Evolutionary conservation across 1,140 invertebrate species (phyloP).

Genomic region (Andricus grossulariae): DNA sequence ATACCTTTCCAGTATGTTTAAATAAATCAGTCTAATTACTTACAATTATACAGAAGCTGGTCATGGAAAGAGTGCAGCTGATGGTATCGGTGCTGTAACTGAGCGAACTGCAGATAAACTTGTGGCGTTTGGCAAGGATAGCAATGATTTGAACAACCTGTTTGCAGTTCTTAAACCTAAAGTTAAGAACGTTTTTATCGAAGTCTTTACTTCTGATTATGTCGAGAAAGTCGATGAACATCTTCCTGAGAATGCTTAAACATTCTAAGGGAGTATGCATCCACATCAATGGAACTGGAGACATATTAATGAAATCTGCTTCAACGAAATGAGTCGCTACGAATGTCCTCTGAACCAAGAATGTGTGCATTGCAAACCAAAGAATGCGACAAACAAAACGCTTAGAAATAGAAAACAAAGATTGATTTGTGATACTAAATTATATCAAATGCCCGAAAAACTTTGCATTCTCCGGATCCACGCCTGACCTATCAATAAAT

Average conservation of each 20-base stretch:
- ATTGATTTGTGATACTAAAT: too few species aligned
- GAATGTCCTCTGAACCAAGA: slow-evolving; percentile 5
- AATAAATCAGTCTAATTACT: background rate
- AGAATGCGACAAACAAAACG: too few species aligned
- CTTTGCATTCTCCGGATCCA: too few species aligned
- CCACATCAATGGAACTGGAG: slow-evolving; percentile 34
- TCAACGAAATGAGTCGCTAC: slow-evolving; percentile 33
- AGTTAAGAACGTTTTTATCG: slow-evolving; percentile 13
- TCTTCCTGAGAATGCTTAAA: background rate
- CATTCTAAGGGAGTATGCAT: slow-evolving; percentile 32
- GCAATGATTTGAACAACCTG: slow-evolving; percentile 1
- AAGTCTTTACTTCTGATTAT: background rate
- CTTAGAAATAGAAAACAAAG: too few species aligned
- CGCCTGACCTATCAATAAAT: too few species aligned
- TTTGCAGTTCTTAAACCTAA: background rate
- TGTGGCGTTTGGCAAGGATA: slow-evolving; percentile 19
- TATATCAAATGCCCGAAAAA: too few species aligned
- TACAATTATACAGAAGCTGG: slow-evolving; percentile 35
- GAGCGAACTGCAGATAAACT: slow-evolving; percentile 27
- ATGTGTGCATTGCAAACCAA: slow-evolving; percentile 29
- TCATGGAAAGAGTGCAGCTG: slow-evolving; percentile 28
- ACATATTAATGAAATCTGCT: background rate
- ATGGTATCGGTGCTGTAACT: slow-evolving; percentile 30
- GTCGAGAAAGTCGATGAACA: slow-evolving; percentile 22
- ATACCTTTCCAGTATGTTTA: slow-evolving; percentile 2